Evolutionary conservation across 23 tunicate genomes (phyloP).

Genomic region (Trididemnum clinides): DNA sequence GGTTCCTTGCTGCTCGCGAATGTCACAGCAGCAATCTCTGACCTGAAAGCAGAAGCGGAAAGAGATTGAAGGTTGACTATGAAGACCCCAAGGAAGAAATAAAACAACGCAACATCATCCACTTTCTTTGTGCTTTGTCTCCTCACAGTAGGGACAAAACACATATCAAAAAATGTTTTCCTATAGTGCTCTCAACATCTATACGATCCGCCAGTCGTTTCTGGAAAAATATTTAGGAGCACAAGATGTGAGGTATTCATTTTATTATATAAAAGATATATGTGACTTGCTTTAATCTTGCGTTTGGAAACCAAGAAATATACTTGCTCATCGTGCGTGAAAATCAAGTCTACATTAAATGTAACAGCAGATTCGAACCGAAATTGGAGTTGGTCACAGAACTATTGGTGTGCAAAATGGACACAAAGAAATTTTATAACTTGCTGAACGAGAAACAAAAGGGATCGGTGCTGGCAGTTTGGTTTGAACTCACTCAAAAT

Average conservation of each 20-base stretch:
- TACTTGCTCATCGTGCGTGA: slow-evolving; percentile 6
- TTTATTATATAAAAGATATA: slow-evolving; percentile 2
- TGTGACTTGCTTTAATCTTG: slow-evolving; percentile 21
- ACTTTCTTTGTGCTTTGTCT: slow-evolving; percentile 6
- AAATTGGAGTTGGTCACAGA: slow-evolving; percentile 25
- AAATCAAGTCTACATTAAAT: neutral
- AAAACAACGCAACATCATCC: neutral
- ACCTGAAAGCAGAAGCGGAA: slow-evolving; percentile 16
- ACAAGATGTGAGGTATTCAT: slow-evolving; percentile 2
- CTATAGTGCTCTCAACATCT: neutral
- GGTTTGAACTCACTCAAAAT: slow-evolving; percentile 17
- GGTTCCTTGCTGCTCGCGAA: slow-evolving; percentile 14
- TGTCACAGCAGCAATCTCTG: neutral
- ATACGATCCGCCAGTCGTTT: neutral
- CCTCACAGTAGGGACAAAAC: slow-evolving; percentile 5
- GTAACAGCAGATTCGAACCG: neutral
- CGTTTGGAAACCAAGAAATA: neutral
- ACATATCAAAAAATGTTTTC: neutral
- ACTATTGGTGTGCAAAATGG: slow-evolving; percentile 9
- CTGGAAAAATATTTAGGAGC: neutral
- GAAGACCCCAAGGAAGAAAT: slow-evolving; percentile 18
- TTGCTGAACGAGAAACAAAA: slow-evolving; percentile 1
- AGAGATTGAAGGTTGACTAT: neutral
- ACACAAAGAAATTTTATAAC: neutral
- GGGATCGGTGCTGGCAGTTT: slow-evolving; percentile 1